These are phyloP conservation scores for Cyanoramphus novaezelandiae DNA, from an alignment of 2,113 vertebrate species.

Conservation along the genomic window DNA sequence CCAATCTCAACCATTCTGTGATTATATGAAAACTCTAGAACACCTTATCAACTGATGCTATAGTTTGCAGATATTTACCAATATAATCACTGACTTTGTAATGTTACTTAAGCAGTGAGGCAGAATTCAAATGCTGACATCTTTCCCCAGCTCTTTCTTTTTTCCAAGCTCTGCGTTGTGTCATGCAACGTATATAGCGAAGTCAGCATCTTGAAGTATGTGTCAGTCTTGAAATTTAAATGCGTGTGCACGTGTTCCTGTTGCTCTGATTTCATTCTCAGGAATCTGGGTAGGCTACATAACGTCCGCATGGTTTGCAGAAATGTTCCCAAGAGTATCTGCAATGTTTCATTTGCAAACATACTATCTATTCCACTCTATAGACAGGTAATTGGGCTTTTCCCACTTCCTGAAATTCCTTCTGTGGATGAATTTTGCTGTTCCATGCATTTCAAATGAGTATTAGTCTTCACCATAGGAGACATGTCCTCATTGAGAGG, in stretches of 20 bases:
- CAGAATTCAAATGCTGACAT: not conserved
- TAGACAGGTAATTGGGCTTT: not conserved
- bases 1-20: not conserved
- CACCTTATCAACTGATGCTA: not conserved
- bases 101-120: not conserved
- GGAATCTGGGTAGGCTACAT: not conserved
- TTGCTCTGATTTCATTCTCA: not conserved
- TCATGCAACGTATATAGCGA: accelerated
- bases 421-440: not conserved
- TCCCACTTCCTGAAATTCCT: not conserved
- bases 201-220: not conserved
- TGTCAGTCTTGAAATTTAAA: not conserved
- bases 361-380: not conserved
- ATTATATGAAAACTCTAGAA: not conserved
- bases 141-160: not conserved
- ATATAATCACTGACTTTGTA: not conserved
- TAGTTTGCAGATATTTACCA: not conserved
- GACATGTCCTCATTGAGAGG: not conserved
- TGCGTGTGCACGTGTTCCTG: not conserved
- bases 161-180: not conserved
- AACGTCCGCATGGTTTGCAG: not conserved
- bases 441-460: not conserved
- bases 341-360: not conserved
- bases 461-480: not conserved
- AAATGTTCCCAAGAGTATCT: not conserved